phyloP scores from a whole-genome alignment of 2,888 invertebrate genomes.

The Tubiluchus corallicola region DNA sequence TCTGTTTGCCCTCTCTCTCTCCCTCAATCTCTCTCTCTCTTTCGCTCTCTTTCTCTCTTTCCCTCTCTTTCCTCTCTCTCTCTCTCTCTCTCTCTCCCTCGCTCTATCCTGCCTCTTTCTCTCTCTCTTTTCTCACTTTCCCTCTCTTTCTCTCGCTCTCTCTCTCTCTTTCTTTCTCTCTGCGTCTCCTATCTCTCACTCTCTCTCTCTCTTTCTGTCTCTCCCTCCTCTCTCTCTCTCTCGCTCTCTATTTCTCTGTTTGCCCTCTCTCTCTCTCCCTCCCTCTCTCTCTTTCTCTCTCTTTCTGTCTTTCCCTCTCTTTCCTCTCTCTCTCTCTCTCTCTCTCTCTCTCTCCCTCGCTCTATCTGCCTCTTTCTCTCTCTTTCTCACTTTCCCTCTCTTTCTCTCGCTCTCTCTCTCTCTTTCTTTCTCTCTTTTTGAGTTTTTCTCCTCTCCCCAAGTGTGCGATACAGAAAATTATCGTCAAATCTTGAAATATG shows the following conservation, averaged over 20 bases:
- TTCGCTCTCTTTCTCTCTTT: too few species aligned
- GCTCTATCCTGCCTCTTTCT: too few species aligned
- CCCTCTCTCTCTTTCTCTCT: slow-evolving; percentile 1
- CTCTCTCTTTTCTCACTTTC: slow-evolving; percentile 1
- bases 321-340: not conserved
- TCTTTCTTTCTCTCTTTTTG: too few species aligned
- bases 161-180: slow-evolving; percentile 1
- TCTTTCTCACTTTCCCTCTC: slow-evolving; percentile 1
- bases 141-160: not conserved
- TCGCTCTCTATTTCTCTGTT: not conserved
- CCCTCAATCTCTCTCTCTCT: too few species aligned
- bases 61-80: too few species aligned
- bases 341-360: not conserved
- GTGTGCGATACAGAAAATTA: too few species aligned
- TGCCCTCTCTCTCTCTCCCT: slow-evolving; percentile 1
- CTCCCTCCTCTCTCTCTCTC: slow-evolving; percentile 1
- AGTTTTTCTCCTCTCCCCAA: too few species aligned
- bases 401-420: too few species aligned
- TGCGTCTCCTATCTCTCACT: not conserved
- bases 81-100: too few species aligned
- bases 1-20: too few species aligned
- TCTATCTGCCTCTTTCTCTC: slow-evolving; percentile 1
- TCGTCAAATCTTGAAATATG: too few species aligned
- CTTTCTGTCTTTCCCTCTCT: not conserved
- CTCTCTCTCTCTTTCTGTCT: slow-evolving; percentile 1